Percentiles rank a stretch among this genome's conserved stretches.
These are phyloP conservation scores for Alentia gelatinosa DNA, from an alignment of 2,888 invertebrate genomes.

Conservation along the genomic window DNA sequence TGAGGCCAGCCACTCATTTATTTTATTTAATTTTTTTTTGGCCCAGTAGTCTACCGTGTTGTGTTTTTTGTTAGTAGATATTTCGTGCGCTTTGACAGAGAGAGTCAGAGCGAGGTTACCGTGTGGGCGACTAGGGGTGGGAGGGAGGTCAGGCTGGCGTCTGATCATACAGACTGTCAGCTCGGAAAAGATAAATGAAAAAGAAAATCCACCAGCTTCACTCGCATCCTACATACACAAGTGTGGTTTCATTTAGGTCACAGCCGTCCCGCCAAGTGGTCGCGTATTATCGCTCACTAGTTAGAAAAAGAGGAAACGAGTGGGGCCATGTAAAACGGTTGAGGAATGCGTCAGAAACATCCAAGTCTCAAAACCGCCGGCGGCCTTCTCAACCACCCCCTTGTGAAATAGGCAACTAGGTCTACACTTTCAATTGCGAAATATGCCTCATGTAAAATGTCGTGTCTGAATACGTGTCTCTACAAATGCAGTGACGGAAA, in stretches of 20 bases:
- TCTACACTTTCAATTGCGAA: no score
- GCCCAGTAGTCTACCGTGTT: not conserved
- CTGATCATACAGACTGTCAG: not conserved
- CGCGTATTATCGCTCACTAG: not conserved
- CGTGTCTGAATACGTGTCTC: no score
- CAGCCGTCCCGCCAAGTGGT: not conserved
- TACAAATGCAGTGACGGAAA: no score
- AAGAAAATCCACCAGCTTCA: not conserved
- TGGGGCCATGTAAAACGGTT: not conserved
- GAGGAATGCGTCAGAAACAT: not conserved
- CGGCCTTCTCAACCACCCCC: no score
- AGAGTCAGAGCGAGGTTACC: not conserved
- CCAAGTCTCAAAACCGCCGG: not conserved
- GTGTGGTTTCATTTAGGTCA: constrained; percentile 11
- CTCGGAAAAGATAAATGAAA: not conserved
- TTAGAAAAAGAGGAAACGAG: not conserved
- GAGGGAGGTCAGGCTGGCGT: not conserved
- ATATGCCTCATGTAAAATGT: no score
- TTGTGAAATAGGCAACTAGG: no score
- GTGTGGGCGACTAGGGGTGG: not conserved
- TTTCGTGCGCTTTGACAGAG: no score
- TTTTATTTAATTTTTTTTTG: not conserved
- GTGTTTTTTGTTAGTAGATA: no score
- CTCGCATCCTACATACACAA: not conserved
- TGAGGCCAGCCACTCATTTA: not conserved